phyloP scores from a whole-genome alignment of 37 sponge, comb jelly and placozoan genomes.

The Trichoplax adhaerens region DNA sequence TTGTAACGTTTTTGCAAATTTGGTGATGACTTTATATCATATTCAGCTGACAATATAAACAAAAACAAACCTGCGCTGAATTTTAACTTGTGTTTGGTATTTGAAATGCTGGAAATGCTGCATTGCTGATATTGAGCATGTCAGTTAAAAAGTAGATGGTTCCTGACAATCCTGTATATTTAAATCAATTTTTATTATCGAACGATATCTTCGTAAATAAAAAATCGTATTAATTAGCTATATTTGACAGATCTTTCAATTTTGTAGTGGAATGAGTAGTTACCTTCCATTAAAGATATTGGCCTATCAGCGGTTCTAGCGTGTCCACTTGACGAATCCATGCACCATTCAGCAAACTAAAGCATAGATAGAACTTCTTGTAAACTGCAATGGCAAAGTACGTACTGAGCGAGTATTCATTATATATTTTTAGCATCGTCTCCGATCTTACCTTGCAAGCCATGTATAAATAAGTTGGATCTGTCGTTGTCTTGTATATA shows the following conservation, averaged over 20 bases:
- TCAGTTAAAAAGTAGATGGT: constrained; percentile 53
- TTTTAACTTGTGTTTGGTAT: constrained; percentile 7
- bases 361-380: not conserved
- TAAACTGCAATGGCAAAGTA: not conserved
- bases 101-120: constrained; percentile 58
- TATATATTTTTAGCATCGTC: constrained; percentile 2
- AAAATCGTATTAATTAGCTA: not conserved
- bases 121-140: constrained; percentile 22
- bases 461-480: constrained; percentile 32
- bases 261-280: too few relatives aligned
- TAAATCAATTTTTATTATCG: not conserved
- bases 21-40: too few relatives aligned
- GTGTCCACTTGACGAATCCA: constrained; percentile 11
- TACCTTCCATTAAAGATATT: constrained; percentile 83
- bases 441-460: constrained; percentile 30
- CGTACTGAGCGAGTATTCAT: not conserved
- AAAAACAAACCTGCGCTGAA: too few relatives aligned
- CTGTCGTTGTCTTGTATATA: constrained; percentile 44
- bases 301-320: constrained; percentile 52
- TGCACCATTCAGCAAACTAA: constrained; percentile 76
- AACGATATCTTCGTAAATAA: not conserved
- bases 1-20: too few relatives aligned
- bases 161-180: constrained; percentile 59
- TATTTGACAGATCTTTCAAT: too few relatives aligned
- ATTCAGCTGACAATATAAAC: too few relatives aligned